Evolutionary conservation across 2,888 invertebrate species (phyloP).

Genomic region (Oscheius sp.): DNA sequence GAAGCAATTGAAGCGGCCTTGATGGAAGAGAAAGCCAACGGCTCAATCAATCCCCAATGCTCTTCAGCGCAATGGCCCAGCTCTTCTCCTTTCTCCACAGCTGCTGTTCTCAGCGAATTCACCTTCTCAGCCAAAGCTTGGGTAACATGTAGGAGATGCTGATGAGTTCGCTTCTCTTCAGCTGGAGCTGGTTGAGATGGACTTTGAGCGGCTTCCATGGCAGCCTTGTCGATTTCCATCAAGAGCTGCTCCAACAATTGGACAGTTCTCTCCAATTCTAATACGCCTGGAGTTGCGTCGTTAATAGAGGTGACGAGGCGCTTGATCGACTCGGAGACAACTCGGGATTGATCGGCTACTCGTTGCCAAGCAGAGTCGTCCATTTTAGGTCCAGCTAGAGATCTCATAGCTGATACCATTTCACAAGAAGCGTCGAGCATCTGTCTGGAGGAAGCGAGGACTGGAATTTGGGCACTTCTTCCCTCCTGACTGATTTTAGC

Average conservation of each 20-base stretch:
- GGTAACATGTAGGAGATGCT: conserved; percentile 82
- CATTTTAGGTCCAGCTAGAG: conserved; percentile 81
- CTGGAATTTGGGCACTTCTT: conserved; percentile 80
- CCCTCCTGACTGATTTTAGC: conserved; percentile 85
- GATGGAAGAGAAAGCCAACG: conserved; percentile 83
- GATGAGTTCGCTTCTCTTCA: conserved; percentile 74
- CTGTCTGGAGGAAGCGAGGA: conserved; percentile 79
- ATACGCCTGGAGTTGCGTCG: conserved; percentile 92
- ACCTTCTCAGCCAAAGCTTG: conserved; percentile 84
- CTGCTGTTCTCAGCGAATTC: conserved; percentile 85
- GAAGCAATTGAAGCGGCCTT: conserved; percentile 71
- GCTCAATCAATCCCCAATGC: conserved; percentile 78
- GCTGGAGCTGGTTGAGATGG: conserved; percentile 39
- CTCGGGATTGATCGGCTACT: conserved; percentile 84
- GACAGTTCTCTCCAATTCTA: conserved; percentile 87
- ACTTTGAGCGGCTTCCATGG: conserved; percentile 40
- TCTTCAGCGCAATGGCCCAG: conserved; percentile 82
- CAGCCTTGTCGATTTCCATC: conserved; percentile 74
- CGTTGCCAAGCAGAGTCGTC: conserved; percentile 94
- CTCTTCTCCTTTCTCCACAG: conserved; percentile 82
- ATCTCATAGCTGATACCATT: conserved; percentile 78
- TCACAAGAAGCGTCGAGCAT: conserved; percentile 81
- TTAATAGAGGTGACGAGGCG: conserved; percentile 84
- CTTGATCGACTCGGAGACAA: conserved; percentile 94
- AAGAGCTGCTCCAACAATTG: conserved; percentile 72